Base-by-base conservation (phyloP, 2,888 invertebrate genomes). In the Himalopsyche anomala region DNA sequence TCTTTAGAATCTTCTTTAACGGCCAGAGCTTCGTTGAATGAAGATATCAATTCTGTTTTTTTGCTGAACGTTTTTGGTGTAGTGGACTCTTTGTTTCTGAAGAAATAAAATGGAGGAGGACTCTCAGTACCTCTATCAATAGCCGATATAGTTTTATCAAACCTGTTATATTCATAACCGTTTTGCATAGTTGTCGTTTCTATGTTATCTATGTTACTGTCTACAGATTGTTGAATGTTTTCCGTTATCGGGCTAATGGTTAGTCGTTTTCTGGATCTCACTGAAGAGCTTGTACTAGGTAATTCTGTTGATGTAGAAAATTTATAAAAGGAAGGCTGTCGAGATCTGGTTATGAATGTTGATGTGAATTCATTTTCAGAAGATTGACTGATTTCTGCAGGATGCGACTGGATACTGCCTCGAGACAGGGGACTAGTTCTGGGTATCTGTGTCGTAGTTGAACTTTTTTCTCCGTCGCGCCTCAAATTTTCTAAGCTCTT, bases 401-500 rank as follows among this genome's bases (percentile, higher is more conserved):
- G 84, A 87, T 87, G 82, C 28, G 54, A 84, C 69, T 42, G 81
- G 28, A 84, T 12, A 36, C 84, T 87, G 54, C 4, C 90, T 90
- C 42, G 89, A 85, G 17, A 88, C 80, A 19, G 89, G 56, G 55
- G 81, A 87, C 2, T 80, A n/a, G 51, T 85, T 62, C 83, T 87
- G 11, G 87, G 81, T 19, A 84, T 11, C 83, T 87, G 87, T 5
- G 85, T 85, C 12, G 87, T 85, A 80, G 82, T 87, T 15, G 80
- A 80, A 28, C 56, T 38, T 55, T 89, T 90, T 12, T 89, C 88
- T 79, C 91, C 91, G 84, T 92, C 92, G 83, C 92, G 91, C 88
- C 93, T 90, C 42, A 94, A 90, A 88, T 92, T 93, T 88, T 93
- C 92, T 42, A 94, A 90, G 54, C 94, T 92, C 89, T 92, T 93